Conservation (phyloP, 2,113 vertebrate species). For the Archilochus colubris region DNA sequence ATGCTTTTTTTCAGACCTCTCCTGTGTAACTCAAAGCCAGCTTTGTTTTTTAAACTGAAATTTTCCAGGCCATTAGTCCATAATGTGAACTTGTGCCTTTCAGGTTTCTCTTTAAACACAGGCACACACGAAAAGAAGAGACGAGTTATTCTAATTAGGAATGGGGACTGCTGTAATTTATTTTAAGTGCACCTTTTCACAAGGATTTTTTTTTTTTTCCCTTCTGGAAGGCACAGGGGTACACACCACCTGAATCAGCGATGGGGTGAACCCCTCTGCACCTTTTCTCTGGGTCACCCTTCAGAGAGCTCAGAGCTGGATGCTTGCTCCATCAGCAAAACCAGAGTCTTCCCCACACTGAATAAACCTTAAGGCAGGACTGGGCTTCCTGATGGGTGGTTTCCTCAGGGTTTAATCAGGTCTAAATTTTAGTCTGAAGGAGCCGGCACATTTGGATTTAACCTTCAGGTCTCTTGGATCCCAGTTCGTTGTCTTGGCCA, state of each 20-base stretch:
- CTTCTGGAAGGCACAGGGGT: not conserved
- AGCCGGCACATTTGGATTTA: not conserved
- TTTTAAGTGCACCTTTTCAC: slow-evolving; percentile 47
- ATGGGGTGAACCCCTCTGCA: not conserved
- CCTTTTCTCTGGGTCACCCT: not conserved
- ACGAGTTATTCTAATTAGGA: slow-evolving; percentile 58
- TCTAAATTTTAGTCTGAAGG: not conserved
- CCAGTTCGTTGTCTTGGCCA: not conserved
- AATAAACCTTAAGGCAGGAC: not conserved
- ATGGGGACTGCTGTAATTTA: slow-evolving; percentile 12
- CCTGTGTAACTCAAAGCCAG: slow-evolving; percentile 73
- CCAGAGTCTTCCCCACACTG: not conserved
- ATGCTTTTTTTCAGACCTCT: slow-evolving; percentile 47
- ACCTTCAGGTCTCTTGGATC: not conserved
- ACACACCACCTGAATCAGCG: not conserved
- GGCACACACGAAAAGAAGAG: slow-evolving; percentile 43
- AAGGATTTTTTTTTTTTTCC: not conserved
- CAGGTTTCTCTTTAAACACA: slow-evolving; percentile 64
- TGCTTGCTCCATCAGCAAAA: not conserved
- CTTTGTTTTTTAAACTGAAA: slow-evolving; percentile 74
- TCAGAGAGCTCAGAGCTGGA: not conserved
- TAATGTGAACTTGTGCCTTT: slow-evolving; percentile 67
- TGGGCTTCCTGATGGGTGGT: not conserved
- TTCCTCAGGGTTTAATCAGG: not conserved
- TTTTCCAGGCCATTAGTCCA: slow-evolving; percentile 70